Evolutionary conservation across 2,797 vertebrate genomes (phyloP), one percentile per base, ranked within the genome.

Genomic region (Gouania willdenowi): DNA sequence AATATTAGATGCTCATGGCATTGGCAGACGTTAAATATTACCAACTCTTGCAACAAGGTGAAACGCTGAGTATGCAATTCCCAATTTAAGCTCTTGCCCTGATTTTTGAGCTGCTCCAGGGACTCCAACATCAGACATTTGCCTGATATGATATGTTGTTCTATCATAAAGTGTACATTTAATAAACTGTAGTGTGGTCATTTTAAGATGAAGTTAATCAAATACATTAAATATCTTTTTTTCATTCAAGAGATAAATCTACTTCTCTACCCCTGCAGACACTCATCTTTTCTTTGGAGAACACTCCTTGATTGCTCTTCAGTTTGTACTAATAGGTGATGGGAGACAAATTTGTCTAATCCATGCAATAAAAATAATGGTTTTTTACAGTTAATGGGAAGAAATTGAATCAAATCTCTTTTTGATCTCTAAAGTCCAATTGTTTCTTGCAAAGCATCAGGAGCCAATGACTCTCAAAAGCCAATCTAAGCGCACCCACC

Each of bases 341-440:
- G 28, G 50, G 49, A 58, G 59, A 32, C 48, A 43, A 14, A 35
- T 50, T 34, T 51, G 34, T 53, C 62, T 48, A 62, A 11, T 57
- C 64, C 19, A 14, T 42, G 36, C 17, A 48, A 40, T 51, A 38
- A 56, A 64, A 50, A 10, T 53, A 41, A 58, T 48, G 64, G 2
- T 50, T 64, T 75, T 58, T 62, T 21, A 68, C 66, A n/a, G 39
- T 12, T 38, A 65, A 61, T 50, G 29, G 64, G 62, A 59, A 52
- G 28, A 55, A 72, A 55, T 47, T 54, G 34, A 62, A 66, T 57
- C 31, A 41, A 53, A 71, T 67, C 44, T 69, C 66, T 55, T 66
- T 44, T 48, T 57, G 58, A 71, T 71, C 66, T 55, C 59, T 49
- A 42, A 63, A 40, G 59, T 53, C 53, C 36, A 55, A 58, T 40